Conservation (phyloP, 2,797 vertebrate species). For the Falco rusticolus region DNA sequence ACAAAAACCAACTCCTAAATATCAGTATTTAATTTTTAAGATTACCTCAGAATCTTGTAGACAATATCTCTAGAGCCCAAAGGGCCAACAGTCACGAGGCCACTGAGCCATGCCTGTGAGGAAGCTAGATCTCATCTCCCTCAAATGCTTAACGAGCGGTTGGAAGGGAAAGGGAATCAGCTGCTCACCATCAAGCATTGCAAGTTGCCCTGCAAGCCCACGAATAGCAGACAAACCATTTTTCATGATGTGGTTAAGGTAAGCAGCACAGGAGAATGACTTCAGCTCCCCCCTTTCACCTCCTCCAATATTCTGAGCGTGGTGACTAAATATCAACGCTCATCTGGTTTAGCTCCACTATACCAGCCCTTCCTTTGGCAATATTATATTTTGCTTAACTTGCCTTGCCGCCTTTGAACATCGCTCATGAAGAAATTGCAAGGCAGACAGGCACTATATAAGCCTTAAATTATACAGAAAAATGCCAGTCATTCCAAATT, state of each 20-base stretch:
- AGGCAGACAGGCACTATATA: not conserved
- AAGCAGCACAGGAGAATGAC: not conserved
- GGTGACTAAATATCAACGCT: not conserved
- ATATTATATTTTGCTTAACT: not conserved
- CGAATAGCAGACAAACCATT: not conserved
- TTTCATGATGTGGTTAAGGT: not conserved
- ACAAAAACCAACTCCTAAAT: not conserved
- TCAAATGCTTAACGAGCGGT: not conserved
- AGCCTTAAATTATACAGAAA: not conserved
- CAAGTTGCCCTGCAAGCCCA: not conserved
- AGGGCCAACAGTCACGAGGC: not conserved
- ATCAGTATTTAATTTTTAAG: not conserved
- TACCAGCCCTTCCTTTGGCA: not conserved
- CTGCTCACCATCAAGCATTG: not conserved
- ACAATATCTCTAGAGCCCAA: not conserved
- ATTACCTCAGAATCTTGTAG: not conserved
- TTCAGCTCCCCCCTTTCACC: not conserved
- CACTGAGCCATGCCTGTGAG: not conserved
- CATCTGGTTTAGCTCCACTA: not conserved
- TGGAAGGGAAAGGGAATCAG: not conserved
- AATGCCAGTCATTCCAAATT: not conserved
- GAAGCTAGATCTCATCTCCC: not conserved
- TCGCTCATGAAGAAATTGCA: not conserved
- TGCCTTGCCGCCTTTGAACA: not conserved
- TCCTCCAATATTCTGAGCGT: not conserved